Evolutionary conservation across 2,888 invertebrate species (phyloP).

Genomic region (Melanophora roralis): DNA sequence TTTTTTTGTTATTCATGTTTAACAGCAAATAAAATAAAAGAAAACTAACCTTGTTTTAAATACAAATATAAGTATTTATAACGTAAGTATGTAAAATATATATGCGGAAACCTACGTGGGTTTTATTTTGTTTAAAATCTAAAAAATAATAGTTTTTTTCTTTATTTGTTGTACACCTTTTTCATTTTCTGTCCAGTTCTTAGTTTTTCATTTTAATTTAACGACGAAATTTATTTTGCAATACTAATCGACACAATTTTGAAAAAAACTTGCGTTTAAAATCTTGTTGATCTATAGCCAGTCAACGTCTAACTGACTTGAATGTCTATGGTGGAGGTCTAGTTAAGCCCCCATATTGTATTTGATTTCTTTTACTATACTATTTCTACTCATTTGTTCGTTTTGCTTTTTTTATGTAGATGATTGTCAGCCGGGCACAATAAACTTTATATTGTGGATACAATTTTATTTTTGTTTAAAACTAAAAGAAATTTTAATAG

Average conservation of each 20-base stretch:
- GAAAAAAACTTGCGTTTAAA: not conserved
- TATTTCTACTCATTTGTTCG: conserved; percentile 18
- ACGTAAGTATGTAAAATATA: too few species aligned
- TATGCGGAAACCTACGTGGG: too few species aligned
- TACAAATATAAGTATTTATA: too few species aligned
- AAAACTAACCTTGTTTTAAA: conserved; percentile 30
- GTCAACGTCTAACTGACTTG: conserved; percentile 69
- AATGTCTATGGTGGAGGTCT: conserved; percentile 56
- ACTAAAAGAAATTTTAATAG: not conserved
- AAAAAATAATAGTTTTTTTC: not conserved
- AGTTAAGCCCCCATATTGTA: conserved; percentile 44
- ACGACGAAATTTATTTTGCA: conserved; percentile 18
- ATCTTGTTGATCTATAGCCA: conserved; percentile 68
- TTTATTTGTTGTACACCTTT: not conserved
- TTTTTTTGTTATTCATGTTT: not conserved
- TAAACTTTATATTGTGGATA: conserved; percentile 1
- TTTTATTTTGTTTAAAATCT: too few species aligned
- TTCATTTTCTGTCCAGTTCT: not conserved
- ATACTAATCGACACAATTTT: conserved; percentile 5
- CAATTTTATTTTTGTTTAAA: not conserved
- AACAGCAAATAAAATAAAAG: not conserved
- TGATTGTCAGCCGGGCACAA: conserved; percentile 23
- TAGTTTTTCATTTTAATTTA: not conserved
- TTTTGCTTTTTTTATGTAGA: not conserved
- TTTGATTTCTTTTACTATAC: conserved; percentile 24